phyloP scores from a whole-genome alignment of 1,140 invertebrate genomes.

The Neuroterus valhalla region DNA sequence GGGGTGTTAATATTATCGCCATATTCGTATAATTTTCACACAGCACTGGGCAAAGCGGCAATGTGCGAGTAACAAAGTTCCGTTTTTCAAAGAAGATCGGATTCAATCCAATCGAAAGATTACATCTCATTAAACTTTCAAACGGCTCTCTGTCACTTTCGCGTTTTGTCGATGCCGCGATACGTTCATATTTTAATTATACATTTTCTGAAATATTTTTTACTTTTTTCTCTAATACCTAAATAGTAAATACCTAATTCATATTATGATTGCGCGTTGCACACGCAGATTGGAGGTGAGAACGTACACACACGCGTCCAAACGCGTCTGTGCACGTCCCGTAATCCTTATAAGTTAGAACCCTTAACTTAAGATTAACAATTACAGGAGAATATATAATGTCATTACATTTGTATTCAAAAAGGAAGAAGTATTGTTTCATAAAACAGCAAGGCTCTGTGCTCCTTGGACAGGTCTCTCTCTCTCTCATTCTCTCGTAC shows the following conservation, averaged over 20 bases:
- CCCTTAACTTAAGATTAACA: slow-evolving; percentile 56
- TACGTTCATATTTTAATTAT: slow-evolving; percentile 70
- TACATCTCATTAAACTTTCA: slow-evolving; percentile 1
- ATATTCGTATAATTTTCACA: slow-evolving; percentile 47
- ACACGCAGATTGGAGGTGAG: slow-evolving; percentile 37
- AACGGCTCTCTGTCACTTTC: slow-evolving; percentile 45
- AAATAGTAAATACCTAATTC: slow-evolving; percentile 44
- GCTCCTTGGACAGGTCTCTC: slow-evolving; percentile 7
- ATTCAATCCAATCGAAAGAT: slow-evolving; percentile 25
- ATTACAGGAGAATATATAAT: slow-evolving; percentile 55
- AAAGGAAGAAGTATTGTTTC: slow-evolving; percentile 50
- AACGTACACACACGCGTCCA: slow-evolving; percentile 42
- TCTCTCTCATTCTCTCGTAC: slow-evolving; percentile 29
- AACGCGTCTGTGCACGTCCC: slow-evolving; percentile 40
- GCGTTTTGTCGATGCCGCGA: slow-evolving; percentile 60
- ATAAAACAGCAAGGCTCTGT: slow-evolving; percentile 14
- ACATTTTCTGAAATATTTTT: slow-evolving; percentile 61
- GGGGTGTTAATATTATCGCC: slow-evolving; percentile 54
- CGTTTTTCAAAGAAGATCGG: slow-evolving; percentile 19
- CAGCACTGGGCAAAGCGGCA: slow-evolving; percentile 39
- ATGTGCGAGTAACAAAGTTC: slow-evolving; percentile 31
- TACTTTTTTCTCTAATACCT: slow-evolving; percentile 61
- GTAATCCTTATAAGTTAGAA: slow-evolving; percentile 53
- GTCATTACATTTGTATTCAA: slow-evolving; percentile 50
- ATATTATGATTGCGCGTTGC: slow-evolving; percentile 21